Percentiles rank a stretch among this genome's conserved stretches.
Conservation (phyloP, 2,888 invertebrate species). For the Calameuta pallipes region DNA sequence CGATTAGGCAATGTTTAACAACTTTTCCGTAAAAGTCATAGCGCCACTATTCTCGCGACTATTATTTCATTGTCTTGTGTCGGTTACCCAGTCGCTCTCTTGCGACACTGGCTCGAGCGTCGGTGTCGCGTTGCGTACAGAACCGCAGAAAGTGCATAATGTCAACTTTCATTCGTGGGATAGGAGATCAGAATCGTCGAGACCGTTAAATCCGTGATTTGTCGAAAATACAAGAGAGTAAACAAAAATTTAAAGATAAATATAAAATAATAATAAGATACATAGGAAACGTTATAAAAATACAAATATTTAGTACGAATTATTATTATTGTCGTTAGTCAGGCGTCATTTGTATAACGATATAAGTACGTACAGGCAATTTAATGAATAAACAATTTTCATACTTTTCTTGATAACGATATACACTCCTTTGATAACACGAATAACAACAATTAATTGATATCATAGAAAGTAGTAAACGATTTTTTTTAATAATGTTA, state of each 20-base stretch:
- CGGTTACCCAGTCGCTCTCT: neutral
- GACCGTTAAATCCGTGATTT: neutral
- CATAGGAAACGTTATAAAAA: constrained; percentile 11
- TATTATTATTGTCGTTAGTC: constrained; percentile 53
- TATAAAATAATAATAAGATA: neutral
- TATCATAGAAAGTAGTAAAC: constrained; percentile 1
- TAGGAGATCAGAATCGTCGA: neutral
- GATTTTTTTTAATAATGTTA: neutral
- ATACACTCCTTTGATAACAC: constrained; percentile 13
- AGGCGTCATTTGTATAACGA: constrained; percentile 46
- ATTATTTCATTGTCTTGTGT: neutral
- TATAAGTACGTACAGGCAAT: constrained; percentile 22
- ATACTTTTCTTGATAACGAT: constrained; percentile 2
- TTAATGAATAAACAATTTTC: constrained; percentile 4
- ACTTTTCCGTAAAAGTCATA: neutral
- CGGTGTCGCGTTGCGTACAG: neutral
- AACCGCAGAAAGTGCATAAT: neutral
- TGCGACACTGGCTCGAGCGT: neutral
- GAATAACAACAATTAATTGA: constrained; percentile 19
- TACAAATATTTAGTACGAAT: constrained; percentile 34
- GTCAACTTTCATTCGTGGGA: neutral
- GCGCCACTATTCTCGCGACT: neutral
- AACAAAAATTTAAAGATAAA: neutral
- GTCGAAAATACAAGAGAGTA: neutral
- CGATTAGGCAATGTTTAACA: neutral